Conservation (phyloP, 2,113 vertebrate genomes). For the Chauna torquata region DNA sequence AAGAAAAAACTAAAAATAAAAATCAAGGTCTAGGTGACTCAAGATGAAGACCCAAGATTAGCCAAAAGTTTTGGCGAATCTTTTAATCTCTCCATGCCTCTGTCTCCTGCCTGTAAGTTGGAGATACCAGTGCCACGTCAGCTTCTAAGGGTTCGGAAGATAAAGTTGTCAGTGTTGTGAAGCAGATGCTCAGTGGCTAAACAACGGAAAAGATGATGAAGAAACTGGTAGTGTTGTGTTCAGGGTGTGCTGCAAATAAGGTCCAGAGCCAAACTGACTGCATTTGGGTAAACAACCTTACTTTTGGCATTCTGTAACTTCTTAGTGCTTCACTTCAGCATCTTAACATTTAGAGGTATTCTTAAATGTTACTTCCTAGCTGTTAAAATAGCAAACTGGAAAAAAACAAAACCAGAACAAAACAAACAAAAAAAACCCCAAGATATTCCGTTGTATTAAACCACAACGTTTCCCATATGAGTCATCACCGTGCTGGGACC, state of each 20-base stretch:
- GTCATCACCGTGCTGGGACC: fast-evolving
- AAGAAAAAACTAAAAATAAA: not conserved
- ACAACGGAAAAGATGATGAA: conserved; percentile 36
- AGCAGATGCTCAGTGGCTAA: not conserved
- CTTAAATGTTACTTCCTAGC: conserved; percentile 3
- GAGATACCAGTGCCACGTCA: not conserved
- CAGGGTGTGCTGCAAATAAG: not conserved
- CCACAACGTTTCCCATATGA: not conserved
- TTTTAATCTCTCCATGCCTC: not conserved
- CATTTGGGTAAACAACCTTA: not conserved
- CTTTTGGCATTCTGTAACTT: not conserved
- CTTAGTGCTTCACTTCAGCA: not conserved
- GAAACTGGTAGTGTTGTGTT: not conserved
- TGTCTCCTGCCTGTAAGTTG: not conserved
- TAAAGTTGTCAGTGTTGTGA: not conserved
- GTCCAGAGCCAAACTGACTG: not conserved
- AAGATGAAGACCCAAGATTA: not conserved
- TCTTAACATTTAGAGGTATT: conserved; percentile 14
- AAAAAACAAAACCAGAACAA: not conserved
- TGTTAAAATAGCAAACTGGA: not conserved
- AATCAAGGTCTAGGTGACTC: not conserved
- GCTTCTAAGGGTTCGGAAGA: not conserved
- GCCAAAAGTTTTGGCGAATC: not conserved
- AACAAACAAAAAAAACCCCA: not conserved
- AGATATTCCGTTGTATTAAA: not conserved